Conservation (phyloP, 2,888 invertebrate species). For the Protodeltote pygarga region DNA sequence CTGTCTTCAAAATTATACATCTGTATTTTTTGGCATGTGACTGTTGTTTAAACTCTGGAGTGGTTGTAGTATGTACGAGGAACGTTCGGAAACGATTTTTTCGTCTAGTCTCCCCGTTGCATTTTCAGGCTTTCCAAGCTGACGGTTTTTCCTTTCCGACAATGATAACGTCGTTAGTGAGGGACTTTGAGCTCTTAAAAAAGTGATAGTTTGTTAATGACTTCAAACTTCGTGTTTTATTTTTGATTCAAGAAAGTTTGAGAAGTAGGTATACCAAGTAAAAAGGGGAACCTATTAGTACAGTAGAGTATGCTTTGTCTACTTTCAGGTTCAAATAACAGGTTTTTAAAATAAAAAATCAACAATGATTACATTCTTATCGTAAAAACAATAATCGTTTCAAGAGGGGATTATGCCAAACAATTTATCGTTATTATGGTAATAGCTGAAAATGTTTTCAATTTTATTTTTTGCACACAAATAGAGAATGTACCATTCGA, state of each 20-base stretch:
- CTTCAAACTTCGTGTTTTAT: slow-evolving; percentile 33
- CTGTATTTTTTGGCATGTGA: slow-evolving; percentile 41
- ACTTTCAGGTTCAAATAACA: no score
- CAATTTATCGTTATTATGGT: slow-evolving; percentile 7
- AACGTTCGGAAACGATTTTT: slow-evolving; percentile 78
- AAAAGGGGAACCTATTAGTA: not conserved
- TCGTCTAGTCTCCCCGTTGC: slow-evolving; percentile 76
- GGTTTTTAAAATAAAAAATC: no score
- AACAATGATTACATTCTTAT: no score
- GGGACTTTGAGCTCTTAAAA: slow-evolving; percentile 65
- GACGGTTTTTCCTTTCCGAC: slow-evolving; percentile 68
- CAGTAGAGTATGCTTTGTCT: no score
- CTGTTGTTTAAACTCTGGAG: slow-evolving; percentile 8
- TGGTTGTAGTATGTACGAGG: slow-evolving; percentile 53
- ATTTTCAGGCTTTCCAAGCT: slow-evolving; percentile 74
- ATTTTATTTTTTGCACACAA: slow-evolving; percentile 32
- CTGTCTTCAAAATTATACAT: slow-evolving; percentile 24
- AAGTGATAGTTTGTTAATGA: slow-evolving; percentile 65
- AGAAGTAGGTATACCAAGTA: not conserved
- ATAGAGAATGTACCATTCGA: slow-evolving; percentile 30
- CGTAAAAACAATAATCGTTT: no score
- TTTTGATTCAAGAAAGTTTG: slow-evolving; percentile 35
- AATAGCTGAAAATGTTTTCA: slow-evolving; percentile 24
- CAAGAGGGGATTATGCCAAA: not conserved
- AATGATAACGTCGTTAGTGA: slow-evolving; percentile 79